Evolutionary conservation across 2,888 invertebrate genomes (phyloP), one percentile per base, ranked within the genome.

Genomic region (Microctonus brassicae): DNA sequence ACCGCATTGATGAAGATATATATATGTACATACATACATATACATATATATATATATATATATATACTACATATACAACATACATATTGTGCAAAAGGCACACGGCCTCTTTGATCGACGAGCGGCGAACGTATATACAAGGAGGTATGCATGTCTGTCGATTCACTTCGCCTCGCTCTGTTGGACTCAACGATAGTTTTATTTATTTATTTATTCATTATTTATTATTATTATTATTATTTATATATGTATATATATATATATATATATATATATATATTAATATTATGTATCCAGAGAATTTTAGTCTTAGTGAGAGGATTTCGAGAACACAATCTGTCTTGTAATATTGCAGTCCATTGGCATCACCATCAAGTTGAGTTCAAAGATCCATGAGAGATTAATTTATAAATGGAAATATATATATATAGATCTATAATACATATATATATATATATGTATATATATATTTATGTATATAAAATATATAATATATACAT

Each of bases 91-190:
- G 65, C 34, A 52, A 47, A 65, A 65, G 55, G 52, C 55, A 65
- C 33, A 53, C 65, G 53, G 65, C 20, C 66, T 69, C 77, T 77
- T 77, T 77, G 77, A 77, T 75, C 74, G 75, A 75, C 74, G 75
- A 75, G 69, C 73, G 62, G 69, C 72, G 70, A 72, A 20, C 17
- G 5, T 47, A 73, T 73, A 71, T 67, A 75, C 75, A 55, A 73
- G 73, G 61, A 74, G 76, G 64, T 53, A 34, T 75, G 72, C 73
- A 75, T 75, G 75, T 76, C 75, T 73, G 73, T 74, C 76, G 74
- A 77, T 77, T 77, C 75, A 74, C 73, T 75, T 68, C 70, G 75
- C 71, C 70, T 73, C 71, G 73, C 74, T 70, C 70, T 69, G 70
- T 39, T 70, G 70, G 53, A 72, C 60, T 64, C 67, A 70, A 53